These are phyloP conservation scores for Hybos culiciformis DNA, from an alignment of 2,888 invertebrate genomes.

Conservation along the genomic window DNA sequence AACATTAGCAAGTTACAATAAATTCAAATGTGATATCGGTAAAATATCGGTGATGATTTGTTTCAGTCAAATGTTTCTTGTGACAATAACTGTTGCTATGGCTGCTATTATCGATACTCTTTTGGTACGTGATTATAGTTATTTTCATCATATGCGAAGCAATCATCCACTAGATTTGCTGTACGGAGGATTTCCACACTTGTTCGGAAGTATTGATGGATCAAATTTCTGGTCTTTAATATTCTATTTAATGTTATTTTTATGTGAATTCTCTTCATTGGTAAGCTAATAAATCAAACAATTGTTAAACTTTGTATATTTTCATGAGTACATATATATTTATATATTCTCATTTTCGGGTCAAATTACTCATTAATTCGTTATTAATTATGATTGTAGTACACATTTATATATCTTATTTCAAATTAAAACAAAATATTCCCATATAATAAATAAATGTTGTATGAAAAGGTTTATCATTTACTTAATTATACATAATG, in stretches of 20 bases:
- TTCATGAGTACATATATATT: no score
- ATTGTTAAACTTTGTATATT: no score
- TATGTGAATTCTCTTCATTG: constrained; percentile 30
- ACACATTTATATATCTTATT: no score
- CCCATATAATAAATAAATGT: no score
- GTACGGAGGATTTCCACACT: background rate
- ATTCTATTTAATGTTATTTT: constrained; percentile 63
- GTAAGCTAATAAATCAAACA: no score
- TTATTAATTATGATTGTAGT: no score
- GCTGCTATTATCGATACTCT: constrained; percentile 52
- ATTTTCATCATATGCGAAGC: background rate
- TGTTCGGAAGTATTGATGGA: constrained; percentile 20
- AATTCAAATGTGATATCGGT: constrained; percentile 55
- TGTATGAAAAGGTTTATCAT: no score
- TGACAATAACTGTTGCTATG: constrained; percentile 42
- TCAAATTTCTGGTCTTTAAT: constrained; percentile 61
- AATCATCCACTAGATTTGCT: background rate
- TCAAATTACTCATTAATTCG: no score
- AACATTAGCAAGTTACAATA: constrained; percentile 70
- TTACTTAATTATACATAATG: no score
- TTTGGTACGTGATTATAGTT: constrained; percentile 29
- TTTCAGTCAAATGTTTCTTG: constrained; percentile 21
- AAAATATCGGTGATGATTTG: constrained; percentile 24
- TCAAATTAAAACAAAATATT: no score
- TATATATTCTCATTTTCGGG: no score